A percentile compares a stretch with the other conserved stretches of the same genome.
Conservation (phyloP, 2,797 vertebrate species). For the Nothura maculosa region DNA sequence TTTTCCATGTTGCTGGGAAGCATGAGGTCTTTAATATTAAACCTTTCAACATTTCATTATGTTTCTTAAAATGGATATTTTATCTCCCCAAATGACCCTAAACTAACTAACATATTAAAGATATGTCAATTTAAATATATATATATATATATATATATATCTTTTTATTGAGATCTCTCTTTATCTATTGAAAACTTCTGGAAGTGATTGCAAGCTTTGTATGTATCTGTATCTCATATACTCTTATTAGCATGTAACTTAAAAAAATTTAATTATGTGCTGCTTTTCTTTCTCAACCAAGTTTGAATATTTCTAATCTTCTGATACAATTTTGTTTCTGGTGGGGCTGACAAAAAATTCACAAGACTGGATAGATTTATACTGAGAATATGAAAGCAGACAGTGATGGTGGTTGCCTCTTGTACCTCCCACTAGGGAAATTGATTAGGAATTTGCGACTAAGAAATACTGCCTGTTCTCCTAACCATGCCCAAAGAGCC, state of each 20-base stretch:
- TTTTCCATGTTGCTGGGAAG: neutral
- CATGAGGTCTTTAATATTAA: neutral
- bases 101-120: neutral
- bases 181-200: neutral
- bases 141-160: too few species aligned
- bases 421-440: conserved; percentile 27
- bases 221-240: neutral
- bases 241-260: neutral
- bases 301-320: neutral
- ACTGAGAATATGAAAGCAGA: conserved; percentile 21
- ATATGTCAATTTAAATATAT: neutral
- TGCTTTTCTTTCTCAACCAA: neutral
- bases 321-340: conserved; percentile 16
- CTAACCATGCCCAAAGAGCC: conserved; percentile 34
- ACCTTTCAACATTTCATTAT: neutral
- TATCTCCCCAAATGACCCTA: neutral
- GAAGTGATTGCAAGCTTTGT: neutral
- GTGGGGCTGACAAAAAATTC: neutral
- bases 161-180: neutral
- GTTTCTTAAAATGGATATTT: neutral
- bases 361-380: neutral
- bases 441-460: conserved; percentile 49
- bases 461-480: conserved; percentile 41
- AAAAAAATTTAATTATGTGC: neutral
- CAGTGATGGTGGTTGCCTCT: neutral